These are phyloP conservation scores for Mercenaria mercenaria DNA, from an alignment of 1,140 invertebrate genomes.

Conservation along the genomic window DNA sequence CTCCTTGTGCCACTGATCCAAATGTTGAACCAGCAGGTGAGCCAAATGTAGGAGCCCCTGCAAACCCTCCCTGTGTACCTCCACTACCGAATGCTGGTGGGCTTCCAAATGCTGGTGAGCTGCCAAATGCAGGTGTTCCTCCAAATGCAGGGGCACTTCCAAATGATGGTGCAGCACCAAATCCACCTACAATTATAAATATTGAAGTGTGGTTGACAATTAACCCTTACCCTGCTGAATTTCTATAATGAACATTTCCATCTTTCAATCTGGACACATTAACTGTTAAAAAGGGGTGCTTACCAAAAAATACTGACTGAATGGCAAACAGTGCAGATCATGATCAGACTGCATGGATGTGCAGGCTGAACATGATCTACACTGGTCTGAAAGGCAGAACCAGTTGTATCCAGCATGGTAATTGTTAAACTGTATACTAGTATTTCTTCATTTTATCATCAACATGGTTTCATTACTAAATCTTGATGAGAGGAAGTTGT, in stretches of 20 bases:
- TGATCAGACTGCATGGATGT: too few species aligned
- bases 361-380: too few species aligned
- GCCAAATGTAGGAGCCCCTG: conserved; percentile 68
- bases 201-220: not conserved
- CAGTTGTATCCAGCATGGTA: too few species aligned
- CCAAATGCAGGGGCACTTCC: conserved; percentile 75
- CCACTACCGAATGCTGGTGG: conserved; percentile 69
- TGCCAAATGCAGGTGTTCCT: conserved; percentile 71
- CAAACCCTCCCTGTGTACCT: conserved; percentile 63
- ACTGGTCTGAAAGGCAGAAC: too few species aligned
- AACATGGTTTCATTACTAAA: not conserved
- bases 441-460: not conserved
- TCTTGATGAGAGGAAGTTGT: too few species aligned
- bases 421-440: not conserved
- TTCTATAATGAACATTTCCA: too few species aligned
- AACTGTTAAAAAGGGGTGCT: too few species aligned
- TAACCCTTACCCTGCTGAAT: too few species aligned
- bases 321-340: too few species aligned
- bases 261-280: too few species aligned
- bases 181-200: conserved; percentile 64
- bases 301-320: too few species aligned
- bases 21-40: conserved; percentile 51
- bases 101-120: conserved; percentile 68
- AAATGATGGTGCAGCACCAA: conserved; percentile 73
- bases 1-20: conserved; percentile 30